Evolutionary conservation across 1,140 invertebrate genomes (phyloP), one percentile per base, ranked within the genome.

Genomic region (Ceratosolen fusciceps): DNA sequence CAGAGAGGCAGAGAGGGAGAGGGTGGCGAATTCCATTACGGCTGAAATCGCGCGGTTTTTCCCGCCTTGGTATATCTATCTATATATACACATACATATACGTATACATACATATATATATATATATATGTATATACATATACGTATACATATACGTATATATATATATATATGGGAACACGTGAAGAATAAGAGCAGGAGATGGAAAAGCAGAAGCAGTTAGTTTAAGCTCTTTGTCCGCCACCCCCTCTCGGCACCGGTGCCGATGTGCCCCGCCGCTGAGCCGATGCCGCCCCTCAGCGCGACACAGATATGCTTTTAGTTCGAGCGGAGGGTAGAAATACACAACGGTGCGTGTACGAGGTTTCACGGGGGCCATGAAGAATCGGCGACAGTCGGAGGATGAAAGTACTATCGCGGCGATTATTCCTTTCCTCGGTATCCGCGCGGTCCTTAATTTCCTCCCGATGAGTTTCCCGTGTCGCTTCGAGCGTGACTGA

Each of bases 281-380:
- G 29, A 37, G 43, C 68, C 60, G 29, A 8, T 14, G 49, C 29
- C 8, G n/a, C 31, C 21, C 67, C 24, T 34, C 83, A 80, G 67
- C 80, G 78, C 83, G 82, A 85, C 84, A 85, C 82, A 85, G 84
- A 84, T 85, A 85, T 85, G 84, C 84, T 85, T 85, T 85, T 85
- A 85, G 84, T 80, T 75, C 80, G 77, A 77, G 82, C 73, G 80
- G 84, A 81, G 80, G 84, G 82, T 80, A 80, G 70, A 72, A 73
- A 47, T 21, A 21, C 43, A 73, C 39, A 58, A 39, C 49, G 19
- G 19, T 8, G 56, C 24, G 56, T 62, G n/a, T 24, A 34, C 43
- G 68, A 70, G 68, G 72, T 72, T 78, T 62, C 37, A 72, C 19
- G 24, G 72, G 76, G 52, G 54, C 68, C 68, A 26, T 78, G 56